Base-by-base conservation (phyloP, 1,140 invertebrate genomes). In the Sipha flava region DNA sequence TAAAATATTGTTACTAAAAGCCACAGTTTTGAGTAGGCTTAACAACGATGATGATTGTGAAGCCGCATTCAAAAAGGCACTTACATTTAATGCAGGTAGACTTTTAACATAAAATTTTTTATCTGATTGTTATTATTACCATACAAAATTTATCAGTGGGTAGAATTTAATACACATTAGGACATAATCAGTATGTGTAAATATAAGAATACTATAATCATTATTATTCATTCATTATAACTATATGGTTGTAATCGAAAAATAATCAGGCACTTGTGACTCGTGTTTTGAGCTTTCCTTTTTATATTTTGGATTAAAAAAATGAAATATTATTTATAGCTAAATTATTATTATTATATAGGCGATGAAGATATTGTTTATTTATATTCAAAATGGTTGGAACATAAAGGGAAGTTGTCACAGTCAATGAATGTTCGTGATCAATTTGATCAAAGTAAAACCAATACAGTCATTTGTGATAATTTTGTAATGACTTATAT, bases 341-440 rank as follows among this genome's bases (percentile, higher is more conserved):
- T 54, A 12, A n/a, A 18, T 59, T 29, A 59, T 37, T 34, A 34
- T 64, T 9, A 4, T 77, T 54, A 43, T 57, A 16, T 54, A 77
- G 73, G 73, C 16, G 73, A 77, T 43, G 73, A 77, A 59, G 73
- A 77, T n/a, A 77, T 77, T 40, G 52, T 77, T 0, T 77, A 77
- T 40, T 77, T 77, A 26, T 77, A 57, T 57, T 77, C 73, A 40
- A 77, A 77, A 43, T 77, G 73, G 73, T 26, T 77, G 1, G 73
- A 77, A 77, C 73, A 77, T 18, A 77, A 77, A 43, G 73, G 73
- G 34, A 59, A 57, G 1, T 16, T 57, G 40, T 40, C 14, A 43
- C 52, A 77, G 29, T 77, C 73, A 40, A 77, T 57, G 26, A 14
- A 57, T 57, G 73, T 77, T 2, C 47, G 73, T 16, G 34, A 18